Base-by-base conservation (phyloP, 2,888 invertebrate genomes). In the Ormyrus labotus region DNA sequence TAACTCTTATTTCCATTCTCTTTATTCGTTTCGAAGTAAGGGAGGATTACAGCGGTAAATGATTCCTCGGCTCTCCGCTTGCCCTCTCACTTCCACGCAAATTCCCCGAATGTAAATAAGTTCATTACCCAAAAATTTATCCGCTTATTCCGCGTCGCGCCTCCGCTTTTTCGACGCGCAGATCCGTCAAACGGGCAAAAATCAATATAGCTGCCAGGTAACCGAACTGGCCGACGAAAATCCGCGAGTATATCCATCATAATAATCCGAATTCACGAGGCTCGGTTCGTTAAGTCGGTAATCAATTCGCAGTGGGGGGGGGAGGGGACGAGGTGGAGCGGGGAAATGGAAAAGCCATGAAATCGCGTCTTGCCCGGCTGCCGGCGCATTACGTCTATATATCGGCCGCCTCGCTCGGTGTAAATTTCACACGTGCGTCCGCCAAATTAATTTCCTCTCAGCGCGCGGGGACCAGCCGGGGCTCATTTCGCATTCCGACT, bases 361-460 rank as follows among this genome's bases (percentile, higher is more conserved):
- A 53, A 58, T 58, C 60, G 7, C 63, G 61, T 11, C 50, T 10
- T 9, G 9, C 10, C 50, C 48, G 50, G 4, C 47, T 11, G 47
- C 51, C 34, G 34, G 60, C 6, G 45, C 10, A n/a, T 10, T 47
- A 60, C 58, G 10, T n/a, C n/a, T 7, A 51, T 7, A 45, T 57
- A 78, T 71, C 58, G 80, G 45, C 34, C 34, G 34, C 34, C 34
- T 34, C 34, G 34, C 48, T 57, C 3, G 47, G 6, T 72, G 64
- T 76, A 79, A 77, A 78, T 81, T 83, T 83, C 69, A 65, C 81
- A 76, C 83, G 82, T 80, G 82, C 83, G 79, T 82, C 71, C 68
- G 83, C 83, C 82, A 85, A 87, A 87, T 87, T 87, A 87, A 87
- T 87, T 87, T 84, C 82, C 85, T 75, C 82, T 58, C 65, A 53